Conservation (phyloP, 2,888 invertebrate genomes). For the Callosobruchus maculatus region DNA sequence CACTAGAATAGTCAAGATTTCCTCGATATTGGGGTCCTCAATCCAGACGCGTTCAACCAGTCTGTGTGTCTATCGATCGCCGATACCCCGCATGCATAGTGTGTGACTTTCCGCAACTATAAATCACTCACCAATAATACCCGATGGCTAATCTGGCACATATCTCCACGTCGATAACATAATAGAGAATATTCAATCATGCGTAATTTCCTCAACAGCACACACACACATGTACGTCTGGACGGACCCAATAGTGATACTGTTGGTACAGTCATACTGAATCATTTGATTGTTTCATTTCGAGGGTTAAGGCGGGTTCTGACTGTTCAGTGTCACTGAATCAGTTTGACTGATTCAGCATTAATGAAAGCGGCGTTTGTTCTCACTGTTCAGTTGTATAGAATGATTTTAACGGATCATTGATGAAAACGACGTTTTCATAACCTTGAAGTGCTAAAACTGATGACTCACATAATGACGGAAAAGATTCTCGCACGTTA, state of each 20-base stretch:
- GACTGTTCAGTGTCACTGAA: no score
- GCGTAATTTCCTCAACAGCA: slow-evolving; percentile 17
- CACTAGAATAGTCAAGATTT: background rate
- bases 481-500: no score
- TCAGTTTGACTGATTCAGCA: no score
- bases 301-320: no score
- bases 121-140: slow-evolving; percentile 4
- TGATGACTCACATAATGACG: no score
- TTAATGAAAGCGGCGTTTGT: no score
- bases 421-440: no score
- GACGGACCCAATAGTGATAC: background rate
- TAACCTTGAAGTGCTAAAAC: no score
- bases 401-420: no score
- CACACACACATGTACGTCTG: background rate
- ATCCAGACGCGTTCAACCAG: background rate
- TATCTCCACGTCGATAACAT: slow-evolving; percentile 12
- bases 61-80: background rate
- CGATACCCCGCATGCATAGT: background rate
- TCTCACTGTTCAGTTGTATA: no score
- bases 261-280: background rate
- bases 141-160: slow-evolving; percentile 1
- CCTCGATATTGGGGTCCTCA: background rate
- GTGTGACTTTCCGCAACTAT: background rate
- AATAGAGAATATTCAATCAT: slow-evolving; percentile 20
- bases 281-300: no score